Percentiles rank a stretch among this genome's conserved stretches.
Evolutionary conservation across 2,888 invertebrate genomes (phyloP).

Genomic region (Synergus itoensis): DNA sequence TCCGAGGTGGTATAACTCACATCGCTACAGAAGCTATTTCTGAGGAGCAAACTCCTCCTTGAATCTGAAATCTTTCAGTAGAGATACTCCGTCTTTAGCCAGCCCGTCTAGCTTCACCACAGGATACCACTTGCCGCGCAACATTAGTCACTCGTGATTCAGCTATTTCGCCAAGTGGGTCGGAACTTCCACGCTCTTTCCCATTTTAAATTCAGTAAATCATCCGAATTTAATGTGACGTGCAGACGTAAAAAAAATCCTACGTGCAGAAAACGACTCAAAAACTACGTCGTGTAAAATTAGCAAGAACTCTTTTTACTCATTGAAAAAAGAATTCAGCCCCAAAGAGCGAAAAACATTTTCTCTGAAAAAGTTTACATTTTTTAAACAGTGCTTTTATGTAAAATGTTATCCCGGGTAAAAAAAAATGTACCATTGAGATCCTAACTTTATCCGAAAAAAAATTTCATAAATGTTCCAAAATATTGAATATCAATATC

Average conservation of each 20-base stretch:
- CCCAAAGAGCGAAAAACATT: neutral
- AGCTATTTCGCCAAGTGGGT: slow-evolving; percentile 21
- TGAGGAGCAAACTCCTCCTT: slow-evolving; percentile 27
- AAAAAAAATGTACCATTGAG: too few relatives aligned
- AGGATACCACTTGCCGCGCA: slow-evolving; percentile 41
- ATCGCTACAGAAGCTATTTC: neutral
- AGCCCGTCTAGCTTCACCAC: slow-evolving; percentile 39
- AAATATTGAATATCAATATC: too few relatives aligned
- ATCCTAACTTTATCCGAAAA: too few relatives aligned
- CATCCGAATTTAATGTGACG: slow-evolving; percentile 4
- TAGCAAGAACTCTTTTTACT: neutral
- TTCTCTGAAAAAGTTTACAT: neutral
- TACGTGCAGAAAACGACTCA: neutral
- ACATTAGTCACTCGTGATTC: slow-evolving; percentile 45
- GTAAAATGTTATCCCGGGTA: too few relatives aligned
- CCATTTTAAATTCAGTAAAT: slow-evolving; percentile 41
- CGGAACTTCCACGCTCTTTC: slow-evolving; percentile 22
- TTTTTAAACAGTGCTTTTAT: too few relatives aligned
- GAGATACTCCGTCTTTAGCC: slow-evolving; percentile 45
- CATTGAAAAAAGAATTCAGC: too few relatives aligned
- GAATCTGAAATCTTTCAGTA: slow-evolving; percentile 36
- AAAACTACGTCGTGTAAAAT: neutral
- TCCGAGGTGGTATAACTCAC: neutral
- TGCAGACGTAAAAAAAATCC: neutral
- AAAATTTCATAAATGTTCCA: too few relatives aligned